Percentiles rank a stretch among this genome's conserved stretches.
Conservation (phyloP, 2,888 invertebrate species). For the Bellardia pandia region DNA sequence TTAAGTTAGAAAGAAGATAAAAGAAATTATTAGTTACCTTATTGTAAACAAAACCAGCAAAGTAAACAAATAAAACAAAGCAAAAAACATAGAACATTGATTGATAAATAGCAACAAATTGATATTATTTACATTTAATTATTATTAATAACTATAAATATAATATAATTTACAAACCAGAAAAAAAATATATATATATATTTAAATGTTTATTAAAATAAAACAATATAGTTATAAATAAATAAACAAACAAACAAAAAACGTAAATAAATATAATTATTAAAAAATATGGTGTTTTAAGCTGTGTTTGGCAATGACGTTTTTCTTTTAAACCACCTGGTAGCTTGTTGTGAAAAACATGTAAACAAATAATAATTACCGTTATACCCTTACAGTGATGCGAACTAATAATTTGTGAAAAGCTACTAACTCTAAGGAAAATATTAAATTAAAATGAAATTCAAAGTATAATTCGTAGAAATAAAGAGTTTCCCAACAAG, state of each 20-base stretch:
- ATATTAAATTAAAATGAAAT: no score
- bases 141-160: slow-evolving; percentile 55
- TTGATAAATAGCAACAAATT: slow-evolving; percentile 73
- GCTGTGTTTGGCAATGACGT: no score
- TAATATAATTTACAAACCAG: slow-evolving; percentile 61
- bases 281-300: background rate
- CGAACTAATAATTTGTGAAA: no score
- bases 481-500: no score
- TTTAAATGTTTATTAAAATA: slow-evolving; percentile 69
- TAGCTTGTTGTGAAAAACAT: background rate
- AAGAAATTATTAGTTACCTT: slow-evolving; percentile 22
- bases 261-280: slow-evolving; percentile 43
- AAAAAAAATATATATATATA: background rate
- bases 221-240: slow-evolving; percentile 65
- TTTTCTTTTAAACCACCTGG: no score
- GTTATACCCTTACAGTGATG: background rate
- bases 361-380: background rate
- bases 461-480: no score
- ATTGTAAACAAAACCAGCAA: slow-evolving; percentile 47
- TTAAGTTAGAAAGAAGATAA: background rate
- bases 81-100: slow-evolving; percentile 56
- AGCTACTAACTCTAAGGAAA: no score
- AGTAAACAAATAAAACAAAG: background rate
- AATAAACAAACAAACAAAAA: slow-evolving; percentile 35
- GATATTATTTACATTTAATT: slow-evolving; percentile 73